Evolutionary conservation across 2,888 invertebrate genomes (phyloP).

Genomic region (Cheilosia scutellata): DNA sequence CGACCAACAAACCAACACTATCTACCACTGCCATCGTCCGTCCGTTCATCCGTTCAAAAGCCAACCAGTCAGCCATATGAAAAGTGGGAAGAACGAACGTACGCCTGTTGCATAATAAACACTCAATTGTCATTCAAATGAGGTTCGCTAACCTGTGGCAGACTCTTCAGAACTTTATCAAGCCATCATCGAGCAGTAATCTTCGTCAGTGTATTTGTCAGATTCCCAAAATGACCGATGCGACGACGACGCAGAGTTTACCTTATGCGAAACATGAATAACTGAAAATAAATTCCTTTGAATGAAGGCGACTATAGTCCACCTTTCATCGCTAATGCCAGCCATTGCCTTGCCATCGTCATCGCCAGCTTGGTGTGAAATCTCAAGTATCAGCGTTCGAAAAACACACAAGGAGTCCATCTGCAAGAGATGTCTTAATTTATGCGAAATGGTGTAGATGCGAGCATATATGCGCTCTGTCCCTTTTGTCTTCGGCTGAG

Average conservation of each 20-base stretch:
- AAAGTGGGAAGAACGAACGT: conserved; percentile 65
- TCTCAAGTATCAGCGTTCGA: conserved; percentile 37
- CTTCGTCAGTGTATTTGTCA: conserved; percentile 34
- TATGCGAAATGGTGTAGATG: conserved; percentile 58
- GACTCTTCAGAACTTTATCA: conserved; percentile 73
- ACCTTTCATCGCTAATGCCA: conserved; percentile 35
- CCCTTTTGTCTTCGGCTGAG: conserved; percentile 34
- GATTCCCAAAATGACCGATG: conserved; percentile 54
- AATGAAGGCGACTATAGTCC: conserved; percentile 48
- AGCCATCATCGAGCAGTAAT: conserved; percentile 42
- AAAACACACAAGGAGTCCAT: conserved; percentile 33
- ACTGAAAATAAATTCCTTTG: conserved; percentile 56
- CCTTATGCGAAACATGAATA: conserved; percentile 30
- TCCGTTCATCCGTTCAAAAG: conserved; percentile 59
- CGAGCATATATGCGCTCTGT: conserved; percentile 44
- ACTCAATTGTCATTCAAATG: conserved; percentile 78
- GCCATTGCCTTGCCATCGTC: conserved; percentile 1
- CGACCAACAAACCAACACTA: conserved; percentile 20
- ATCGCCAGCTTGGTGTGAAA: conserved; percentile 55
- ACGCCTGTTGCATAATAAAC: conserved; percentile 83
- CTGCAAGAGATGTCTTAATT: conserved; percentile 68
- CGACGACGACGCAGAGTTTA: conserved; percentile 21
- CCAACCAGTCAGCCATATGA: conserved; percentile 63
- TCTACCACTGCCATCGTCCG: conserved; percentile 17
- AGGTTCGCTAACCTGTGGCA: conserved; percentile 75